Evolutionary conservation across 2,113 vertebrate genomes (phyloP).

Genomic region (Coryphaenoides rupestris): DNA sequence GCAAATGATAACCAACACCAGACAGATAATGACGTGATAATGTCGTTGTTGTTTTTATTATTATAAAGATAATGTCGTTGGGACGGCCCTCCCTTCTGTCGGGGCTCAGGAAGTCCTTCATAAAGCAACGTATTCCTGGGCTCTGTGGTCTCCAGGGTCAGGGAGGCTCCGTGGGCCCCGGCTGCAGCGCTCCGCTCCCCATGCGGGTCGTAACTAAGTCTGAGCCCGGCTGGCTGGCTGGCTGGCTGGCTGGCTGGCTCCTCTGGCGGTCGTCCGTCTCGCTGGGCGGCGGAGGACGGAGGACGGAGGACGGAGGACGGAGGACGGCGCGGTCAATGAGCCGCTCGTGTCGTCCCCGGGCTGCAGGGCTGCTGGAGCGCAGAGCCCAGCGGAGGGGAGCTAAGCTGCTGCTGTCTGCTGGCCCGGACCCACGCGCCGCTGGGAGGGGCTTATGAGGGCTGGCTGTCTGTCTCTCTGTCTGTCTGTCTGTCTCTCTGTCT

Average conservation of each 20-base stretch:
- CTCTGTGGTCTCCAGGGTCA: too few relatives aligned
- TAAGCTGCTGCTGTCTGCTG: slow-evolving; percentile 27
- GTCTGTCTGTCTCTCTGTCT: too few relatives aligned
- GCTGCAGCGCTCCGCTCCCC: too few relatives aligned
- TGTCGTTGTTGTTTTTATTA: too few relatives aligned
- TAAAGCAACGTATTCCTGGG: too few relatives aligned
- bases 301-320: slow-evolving; percentile 24
- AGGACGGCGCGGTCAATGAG: slow-evolving; percentile 49
- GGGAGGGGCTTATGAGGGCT: neutral
- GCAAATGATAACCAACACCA: too few relatives aligned
- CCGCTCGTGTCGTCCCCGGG: slow-evolving; percentile 30
- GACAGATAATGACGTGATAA: too few relatives aligned
- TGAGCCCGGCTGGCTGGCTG: neutral
- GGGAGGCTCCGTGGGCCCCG: neutral
- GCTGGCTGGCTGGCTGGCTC: slow-evolving; percentile 10
- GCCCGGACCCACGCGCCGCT: too few relatives aligned
- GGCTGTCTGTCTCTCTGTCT: too few relatives aligned
- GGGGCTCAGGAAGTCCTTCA: too few relatives aligned
- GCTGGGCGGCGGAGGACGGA: slow-evolving; percentile 12
- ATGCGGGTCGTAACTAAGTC: slow-evolving; percentile 4
- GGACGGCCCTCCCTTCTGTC: too few relatives aligned
- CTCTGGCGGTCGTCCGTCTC: slow-evolving; percentile 19
- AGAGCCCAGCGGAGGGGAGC: slow-evolving; percentile 31
- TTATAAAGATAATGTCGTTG: too few relatives aligned
- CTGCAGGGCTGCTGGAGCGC: slow-evolving; percentile 18